phyloP scores from a whole-genome alignment of 2,797 vertebrate species.

The Poecilia gillii region DNA sequence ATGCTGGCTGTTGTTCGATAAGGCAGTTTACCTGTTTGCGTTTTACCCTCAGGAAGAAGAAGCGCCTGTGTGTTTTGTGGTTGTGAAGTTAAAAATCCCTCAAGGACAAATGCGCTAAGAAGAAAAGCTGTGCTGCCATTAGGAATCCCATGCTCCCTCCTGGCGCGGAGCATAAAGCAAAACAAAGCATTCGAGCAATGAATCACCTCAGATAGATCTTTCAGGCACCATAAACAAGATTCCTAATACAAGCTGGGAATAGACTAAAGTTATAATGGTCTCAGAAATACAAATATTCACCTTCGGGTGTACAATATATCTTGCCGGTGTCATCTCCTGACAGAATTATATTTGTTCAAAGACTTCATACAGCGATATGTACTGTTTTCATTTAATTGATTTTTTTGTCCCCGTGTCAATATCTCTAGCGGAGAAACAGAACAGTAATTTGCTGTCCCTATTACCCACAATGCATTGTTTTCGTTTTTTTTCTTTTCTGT shows the following conservation, averaged over 20 bases:
- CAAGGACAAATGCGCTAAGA: slow-evolving; percentile 73
- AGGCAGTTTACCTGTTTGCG: slow-evolving; percentile 63
- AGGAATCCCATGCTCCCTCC: slow-evolving; percentile 59
- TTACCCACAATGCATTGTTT: slow-evolving; percentile 37
- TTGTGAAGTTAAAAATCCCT: slow-evolving; percentile 74
- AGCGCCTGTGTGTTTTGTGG: slow-evolving; percentile 54
- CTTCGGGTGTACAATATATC: slow-evolving; percentile 61
- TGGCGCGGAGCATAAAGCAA: slow-evolving; percentile 63
- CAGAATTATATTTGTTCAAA: slow-evolving; percentile 61
- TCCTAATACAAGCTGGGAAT: slow-evolving; percentile 60
- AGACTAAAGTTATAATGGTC: slow-evolving; percentile 69
- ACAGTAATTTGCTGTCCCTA: slow-evolving; percentile 57
- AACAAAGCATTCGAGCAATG: slow-evolving; percentile 75
- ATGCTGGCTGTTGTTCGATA: slow-evolving; percentile 64
- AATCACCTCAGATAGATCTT: slow-evolving; percentile 73
- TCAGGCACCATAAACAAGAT: slow-evolving; percentile 73
- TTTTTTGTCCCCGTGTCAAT: slow-evolving; percentile 61
- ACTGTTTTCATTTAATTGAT: slow-evolving; percentile 69
- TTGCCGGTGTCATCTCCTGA: slow-evolving; percentile 55
- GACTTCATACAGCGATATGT: slow-evolving; percentile 48
- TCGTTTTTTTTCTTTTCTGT: slow-evolving; percentile 6
- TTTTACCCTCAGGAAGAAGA: slow-evolving; percentile 67
- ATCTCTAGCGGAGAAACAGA: slow-evolving; percentile 49
- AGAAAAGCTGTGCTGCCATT: slow-evolving; percentile 70
- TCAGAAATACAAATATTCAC: slow-evolving; percentile 75